Base-by-base conservation (phyloP, 2,888 invertebrate species). In the Zaprionus lineosus region DNA sequence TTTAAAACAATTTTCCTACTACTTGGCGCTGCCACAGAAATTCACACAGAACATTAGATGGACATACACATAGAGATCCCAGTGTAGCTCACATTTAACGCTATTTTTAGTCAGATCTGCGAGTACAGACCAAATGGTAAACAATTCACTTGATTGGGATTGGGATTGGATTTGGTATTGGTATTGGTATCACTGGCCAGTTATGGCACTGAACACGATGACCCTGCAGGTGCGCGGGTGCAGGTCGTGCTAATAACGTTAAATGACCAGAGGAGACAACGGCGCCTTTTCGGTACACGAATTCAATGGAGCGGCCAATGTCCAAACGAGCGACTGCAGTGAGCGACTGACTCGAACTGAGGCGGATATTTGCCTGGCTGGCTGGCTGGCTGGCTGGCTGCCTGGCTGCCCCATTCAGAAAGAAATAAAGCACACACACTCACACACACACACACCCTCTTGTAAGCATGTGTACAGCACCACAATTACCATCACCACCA, bases 1-100 rank as follows among this genome's bases (percentile, higher is more conserved):
- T 77, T 70, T 77, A 77, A n/a, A 77, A 74, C 57, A 47, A 43
- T 67, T 75, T 67, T 75, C 57, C 81, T n/a, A n/a, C n/a, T n/a
- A 73, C 74, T 73, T 64, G 50, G 59, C 71, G 28, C 47, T 57
- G 51, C 51, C 71, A 53, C 57, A 57, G 56, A 74, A 34, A 47
- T 37, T 41, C 51, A 40, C 51, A 66, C 51, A 61, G 52, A 29
- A 55, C 34, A 56, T 44, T 9, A 8, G 24, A 7, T 24, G 24
- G 1, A 58, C 34, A 43, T 31, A 48, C 19, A 65, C 31, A 39
- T 47, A 14, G 34, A 18, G 21, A 39, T n/a, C 14, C 31, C 31
- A 56, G 57, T 63, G 39, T 51, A 63, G 66, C 66, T 46, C 44
- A 40, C 41, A 40, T 39, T 61, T 40, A 28, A 19, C 43, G 64